phyloP scores from a whole-genome alignment of 2,888 invertebrate genomes.

The Campoletis raptor region DNA sequence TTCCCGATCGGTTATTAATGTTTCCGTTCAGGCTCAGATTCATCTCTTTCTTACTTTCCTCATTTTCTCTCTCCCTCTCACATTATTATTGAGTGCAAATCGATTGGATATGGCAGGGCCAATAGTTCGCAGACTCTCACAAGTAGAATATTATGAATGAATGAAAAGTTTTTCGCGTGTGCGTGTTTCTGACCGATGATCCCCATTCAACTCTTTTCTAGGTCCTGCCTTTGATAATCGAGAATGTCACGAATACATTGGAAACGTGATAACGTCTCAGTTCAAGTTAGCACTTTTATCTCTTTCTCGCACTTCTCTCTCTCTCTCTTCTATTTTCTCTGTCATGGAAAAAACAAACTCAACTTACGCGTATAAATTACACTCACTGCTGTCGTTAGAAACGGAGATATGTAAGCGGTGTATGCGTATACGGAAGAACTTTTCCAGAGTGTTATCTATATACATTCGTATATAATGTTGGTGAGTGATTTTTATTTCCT shows the following conservation, averaged over 20 bases:
- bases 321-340: conserved; percentile 17
- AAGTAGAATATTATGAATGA: conserved; percentile 50
- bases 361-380: conserved; percentile 42
- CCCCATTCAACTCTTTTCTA: conserved; percentile 44
- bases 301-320: conserved; percentile 30
- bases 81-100: conserved; percentile 56
- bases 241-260: conserved; percentile 40
- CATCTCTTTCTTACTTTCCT: conserved; percentile 18
- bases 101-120: conserved; percentile 42
- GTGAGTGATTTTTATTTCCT: not conserved
- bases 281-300: conserved; percentile 8
- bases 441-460: conserved; percentile 67
- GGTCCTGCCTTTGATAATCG: conserved; percentile 57
- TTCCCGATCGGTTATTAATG: conserved; percentile 2
- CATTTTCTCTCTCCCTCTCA: not conserved
- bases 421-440: conserved; percentile 78
- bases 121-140: conserved; percentile 28
- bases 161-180: conserved; percentile 13
- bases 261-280: conserved; percentile 46
- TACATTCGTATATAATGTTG: conserved; percentile 17
- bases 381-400: conserved; percentile 49
- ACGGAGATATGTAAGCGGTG: conserved; percentile 72
- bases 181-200: conserved; percentile 38
- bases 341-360: conserved; percentile 25
- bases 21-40: conserved; percentile 49